These are phyloP conservation scores for Perodicticus potto DNA, from an alignment of 2,797 vertebrate genomes.

Conservation along the genomic window DNA sequence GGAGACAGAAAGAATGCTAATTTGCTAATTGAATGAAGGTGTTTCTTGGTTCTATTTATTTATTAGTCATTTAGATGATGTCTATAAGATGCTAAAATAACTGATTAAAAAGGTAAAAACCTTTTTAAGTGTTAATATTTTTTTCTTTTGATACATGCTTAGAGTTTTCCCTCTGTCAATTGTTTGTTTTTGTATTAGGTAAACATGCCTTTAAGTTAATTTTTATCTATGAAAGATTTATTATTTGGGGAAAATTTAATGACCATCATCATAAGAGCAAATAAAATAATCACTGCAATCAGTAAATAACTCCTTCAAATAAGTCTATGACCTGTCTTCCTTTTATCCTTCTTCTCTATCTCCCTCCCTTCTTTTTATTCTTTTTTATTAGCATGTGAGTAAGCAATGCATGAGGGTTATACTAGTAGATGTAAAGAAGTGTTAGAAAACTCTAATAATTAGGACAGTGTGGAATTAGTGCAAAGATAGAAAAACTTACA, in stretches of 20 bases:
- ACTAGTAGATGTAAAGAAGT: neutral
- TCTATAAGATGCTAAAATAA: neutral
- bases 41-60: slow-evolving; percentile 14
- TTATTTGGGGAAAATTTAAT: neutral
- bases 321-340: too few relatives aligned
- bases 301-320: neutral
- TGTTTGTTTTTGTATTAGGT: neutral
- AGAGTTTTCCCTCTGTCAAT: neutral
- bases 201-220: neutral
- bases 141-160: neutral
- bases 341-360: neutral
- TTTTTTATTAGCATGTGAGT: neutral
- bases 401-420: neutral
- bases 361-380: neutral
- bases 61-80: neutral
- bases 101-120: slow-evolving; percentile 2
- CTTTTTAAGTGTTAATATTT: neutral
- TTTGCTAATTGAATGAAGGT: neutral
- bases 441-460: neutral
- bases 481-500: neutral
- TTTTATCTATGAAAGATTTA: neutral
- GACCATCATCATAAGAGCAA: neutral
- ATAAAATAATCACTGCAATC: neutral
- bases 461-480: neutral
- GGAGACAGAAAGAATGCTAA: neutral